phyloP scores from a whole-genome alignment of 1,140 invertebrate species.

The Antheraea mylitta region DNA sequence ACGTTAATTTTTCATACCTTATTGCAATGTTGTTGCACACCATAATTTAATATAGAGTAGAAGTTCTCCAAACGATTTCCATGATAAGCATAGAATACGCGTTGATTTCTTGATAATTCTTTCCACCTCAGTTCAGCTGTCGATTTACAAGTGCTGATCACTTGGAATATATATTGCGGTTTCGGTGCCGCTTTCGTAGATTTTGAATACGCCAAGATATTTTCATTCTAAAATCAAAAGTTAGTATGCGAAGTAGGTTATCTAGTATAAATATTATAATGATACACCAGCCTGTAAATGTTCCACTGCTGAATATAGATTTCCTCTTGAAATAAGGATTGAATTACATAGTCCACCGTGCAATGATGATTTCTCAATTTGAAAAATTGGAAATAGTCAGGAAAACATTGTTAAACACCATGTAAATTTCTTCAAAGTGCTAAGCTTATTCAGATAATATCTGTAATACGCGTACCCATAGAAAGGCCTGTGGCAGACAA shows the following conservation, averaged over 20 bases:
- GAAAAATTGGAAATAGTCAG: too few species aligned
- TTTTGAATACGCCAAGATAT: constrained; percentile 74
- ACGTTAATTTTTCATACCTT: constrained; percentile 77
- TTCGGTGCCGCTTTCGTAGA: constrained; percentile 67
- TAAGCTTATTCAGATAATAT: too few species aligned
- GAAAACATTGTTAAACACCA: too few species aligned
- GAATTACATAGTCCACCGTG: too few species aligned
- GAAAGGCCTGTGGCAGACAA: too few species aligned
- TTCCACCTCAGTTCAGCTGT: constrained; percentile 80
- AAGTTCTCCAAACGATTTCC: constrained; percentile 90
- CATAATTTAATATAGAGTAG: constrained; percentile 89
- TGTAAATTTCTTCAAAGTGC: too few species aligned
- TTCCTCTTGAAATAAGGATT: too few species aligned
- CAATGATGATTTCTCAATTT: too few species aligned
- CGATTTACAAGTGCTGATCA: constrained; percentile 77
- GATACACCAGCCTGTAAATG: too few species aligned
- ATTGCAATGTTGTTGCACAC: constrained; percentile 87
- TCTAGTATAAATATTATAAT: neutral
- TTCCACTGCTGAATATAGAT: too few species aligned
- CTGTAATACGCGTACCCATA: too few species aligned
- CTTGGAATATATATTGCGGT: constrained; percentile 84
- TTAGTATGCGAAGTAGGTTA: neutral
- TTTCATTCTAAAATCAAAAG: constrained; percentile 74
- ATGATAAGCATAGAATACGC: constrained; percentile 86
- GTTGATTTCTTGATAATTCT: constrained; percentile 75